Base-by-base conservation (phyloP, 2,113 vertebrate genomes). In the Mirounga angustirostris region DNA sequence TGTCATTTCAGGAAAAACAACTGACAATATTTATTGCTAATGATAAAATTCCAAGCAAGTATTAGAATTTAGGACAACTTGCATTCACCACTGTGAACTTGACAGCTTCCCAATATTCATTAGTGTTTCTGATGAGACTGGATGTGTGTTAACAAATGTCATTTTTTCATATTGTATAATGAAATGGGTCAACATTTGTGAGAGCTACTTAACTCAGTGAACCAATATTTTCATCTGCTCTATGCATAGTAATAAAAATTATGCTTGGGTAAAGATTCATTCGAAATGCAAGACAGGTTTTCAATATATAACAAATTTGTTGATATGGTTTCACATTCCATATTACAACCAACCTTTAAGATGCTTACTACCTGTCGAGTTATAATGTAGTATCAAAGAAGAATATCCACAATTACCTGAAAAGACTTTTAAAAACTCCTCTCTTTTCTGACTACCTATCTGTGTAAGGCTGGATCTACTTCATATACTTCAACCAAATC, bases 1-100 rank as follows among this genome's bases (percentile, higher is more conserved):
- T 92, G 80, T 71, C 52, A 78, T 92, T 93, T 94, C 83, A 73
- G 80, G 71, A 59, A 87, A 95, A 95, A 88, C 36, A 81, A 94
- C 15, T 28, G 61, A 69, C 33, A 74, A 19, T 69, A 88, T 81
- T 94, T 86, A 84, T 78, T 73, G n/a, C 50, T 91, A 74, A 78
- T 85, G 89, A 91, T 67, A 95, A 91, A 85, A 93, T 78, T 76
- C 21, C 46, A 89, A 91, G 58, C 65, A 95, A 94, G 4, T 76
- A 88, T 58, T 19, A 94, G 69, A 76, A 90, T 84, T 74, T 69
- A 81, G 80, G 54, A 89, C 13, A 83, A 46, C 15, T 8, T 94
- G 28, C 10, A 43, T 86, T 81, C 33, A 56, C 50, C 78, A 74
- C 7, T 59, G 19, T 89, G 21, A 96, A 90, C 22, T 2, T 90